phyloP scores from a whole-genome alignment of 2,888 invertebrate genomes.

The Caprella mutica region DNA sequence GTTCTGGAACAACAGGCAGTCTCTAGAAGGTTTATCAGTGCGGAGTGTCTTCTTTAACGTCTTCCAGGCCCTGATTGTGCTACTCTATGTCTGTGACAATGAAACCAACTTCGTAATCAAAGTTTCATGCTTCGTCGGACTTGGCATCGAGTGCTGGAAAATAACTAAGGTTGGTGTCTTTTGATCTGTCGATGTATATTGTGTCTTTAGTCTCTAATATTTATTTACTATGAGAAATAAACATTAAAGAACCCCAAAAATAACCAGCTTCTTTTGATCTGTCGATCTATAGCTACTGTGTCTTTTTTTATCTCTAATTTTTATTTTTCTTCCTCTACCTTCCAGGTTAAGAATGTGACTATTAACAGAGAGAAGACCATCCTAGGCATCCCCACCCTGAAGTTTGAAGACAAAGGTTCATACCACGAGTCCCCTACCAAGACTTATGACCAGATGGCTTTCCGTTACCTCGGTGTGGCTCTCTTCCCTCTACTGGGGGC shows the following conservation, averaged over 20 bases:
- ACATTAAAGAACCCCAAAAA: too few species aligned
- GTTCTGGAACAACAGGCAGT: conserved; percentile 97
- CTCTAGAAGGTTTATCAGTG: conserved; percentile 92
- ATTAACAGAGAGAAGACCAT: conserved; percentile 60
- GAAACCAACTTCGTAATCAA: conserved; percentile 94
- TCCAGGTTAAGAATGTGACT: conserved; percentile 65
- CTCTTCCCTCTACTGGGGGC: conserved; percentile 84
- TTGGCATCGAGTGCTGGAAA: conserved; percentile 97
- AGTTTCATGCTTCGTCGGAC: conserved; percentile 84
- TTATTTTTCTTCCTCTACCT: neutral
- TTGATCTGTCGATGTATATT: too few species aligned
- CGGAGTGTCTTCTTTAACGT: conserved; percentile 97
- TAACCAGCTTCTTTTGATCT: too few species aligned
- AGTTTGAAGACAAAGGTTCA: conserved; percentile 89
- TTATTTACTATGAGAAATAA: too few species aligned
- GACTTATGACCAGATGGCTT: conserved; percentile 87
- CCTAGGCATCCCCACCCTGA: conserved; percentile 65
- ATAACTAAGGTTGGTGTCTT: conserved; percentile 71
- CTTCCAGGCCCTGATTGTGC: conserved; percentile 87
- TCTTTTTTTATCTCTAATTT: too few species aligned
- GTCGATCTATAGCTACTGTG: too few species aligned
- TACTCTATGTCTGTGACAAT: conserved; percentile 94
- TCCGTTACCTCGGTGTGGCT: conserved; percentile 90
- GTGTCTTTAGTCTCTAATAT: too few species aligned
- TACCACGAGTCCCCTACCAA: conserved; percentile 90